Base-by-base conservation (phyloP, 1,140 invertebrate species). In the Bombus superbus region DNA sequence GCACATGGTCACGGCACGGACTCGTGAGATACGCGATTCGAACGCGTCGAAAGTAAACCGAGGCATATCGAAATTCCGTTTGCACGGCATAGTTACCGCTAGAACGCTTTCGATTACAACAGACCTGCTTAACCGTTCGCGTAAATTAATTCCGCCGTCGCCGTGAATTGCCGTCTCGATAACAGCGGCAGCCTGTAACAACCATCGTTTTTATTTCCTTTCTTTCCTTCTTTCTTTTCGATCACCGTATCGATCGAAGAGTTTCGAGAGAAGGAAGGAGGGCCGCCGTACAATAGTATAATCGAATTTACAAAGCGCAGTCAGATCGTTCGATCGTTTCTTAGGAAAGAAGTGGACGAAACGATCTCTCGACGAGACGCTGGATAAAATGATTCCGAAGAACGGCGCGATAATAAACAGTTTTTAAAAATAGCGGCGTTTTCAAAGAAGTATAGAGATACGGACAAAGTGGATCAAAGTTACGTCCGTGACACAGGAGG, bases 61-160 rank as follows among this genome's bases (percentile, higher is more conserved):
- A 80, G 83, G 83, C 83, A 85, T 85, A 84, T 85, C 76, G 76
- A 62, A 53, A 72, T 38, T 18, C 35, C 47, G 35, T 53, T 88
- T 32, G n/a, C 62, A 22, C 59, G 82, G 35, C 62, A 47, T 25
- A 35, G 40, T 75, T 74, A 68, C 62, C 0, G 35, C 18, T 44
- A 15, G n/a, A 59, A 38, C 32, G 76, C 42, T 88, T 74, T 85
- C 87, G 81, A 68, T 74, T 32, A 68, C 47, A 4, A 68, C 47
- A 4, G 42, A 11, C 62, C 15, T 25, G 86, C 28, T 44, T 86
- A n/a, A 9, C 40, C 28, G 69, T 44, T 47, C 22, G 68, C 22
- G 59, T 44, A 73, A 82, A 89, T 66, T 32, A 38, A 35, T 35
- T 38, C 32, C 6, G 0, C 5, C 68, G 42, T 22, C 18, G 18